Evolutionary conservation across 2,113 vertebrate genomes (phyloP).

Genomic region (Zosterops japonicus): DNA sequence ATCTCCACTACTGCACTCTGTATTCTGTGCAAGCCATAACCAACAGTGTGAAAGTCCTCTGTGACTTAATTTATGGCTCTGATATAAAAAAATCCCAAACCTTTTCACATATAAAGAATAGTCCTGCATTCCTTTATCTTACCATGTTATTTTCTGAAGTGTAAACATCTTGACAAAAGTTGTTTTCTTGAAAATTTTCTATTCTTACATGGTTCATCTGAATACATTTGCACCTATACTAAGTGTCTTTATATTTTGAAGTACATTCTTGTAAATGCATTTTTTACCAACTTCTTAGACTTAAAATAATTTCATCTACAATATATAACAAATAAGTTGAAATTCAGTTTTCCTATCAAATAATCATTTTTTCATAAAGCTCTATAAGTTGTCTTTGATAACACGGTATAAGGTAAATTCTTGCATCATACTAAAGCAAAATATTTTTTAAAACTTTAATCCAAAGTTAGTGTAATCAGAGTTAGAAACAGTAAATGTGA

Average conservation of each 20-base stretch:
- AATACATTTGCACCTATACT: neutral
- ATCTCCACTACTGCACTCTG: neutral
- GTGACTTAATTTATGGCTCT: neutral
- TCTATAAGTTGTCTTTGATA: neutral
- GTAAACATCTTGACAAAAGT: neutral
- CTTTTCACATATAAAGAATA: neutral
- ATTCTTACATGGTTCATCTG: neutral
- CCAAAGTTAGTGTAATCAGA: neutral
- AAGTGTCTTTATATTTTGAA: neutral
- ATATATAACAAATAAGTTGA: neutral
- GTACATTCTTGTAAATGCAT: neutral
- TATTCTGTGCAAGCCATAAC: neutral
- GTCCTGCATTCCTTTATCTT: neutral
- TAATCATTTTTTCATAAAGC: neutral
- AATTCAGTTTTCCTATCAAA: neutral
- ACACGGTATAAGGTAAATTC: neutral
- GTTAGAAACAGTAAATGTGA: neutral
- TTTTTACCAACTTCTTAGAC: neutral
- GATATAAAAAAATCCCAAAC: neutral
- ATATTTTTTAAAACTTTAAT: neutral
- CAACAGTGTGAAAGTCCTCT: neutral
- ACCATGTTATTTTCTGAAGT: neutral
- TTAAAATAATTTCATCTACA: neutral
- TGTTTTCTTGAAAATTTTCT: neutral
- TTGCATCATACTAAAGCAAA: neutral